Base-by-base conservation (phyloP, 1,140 invertebrate species). In the Zaprionus taronus region DNA sequence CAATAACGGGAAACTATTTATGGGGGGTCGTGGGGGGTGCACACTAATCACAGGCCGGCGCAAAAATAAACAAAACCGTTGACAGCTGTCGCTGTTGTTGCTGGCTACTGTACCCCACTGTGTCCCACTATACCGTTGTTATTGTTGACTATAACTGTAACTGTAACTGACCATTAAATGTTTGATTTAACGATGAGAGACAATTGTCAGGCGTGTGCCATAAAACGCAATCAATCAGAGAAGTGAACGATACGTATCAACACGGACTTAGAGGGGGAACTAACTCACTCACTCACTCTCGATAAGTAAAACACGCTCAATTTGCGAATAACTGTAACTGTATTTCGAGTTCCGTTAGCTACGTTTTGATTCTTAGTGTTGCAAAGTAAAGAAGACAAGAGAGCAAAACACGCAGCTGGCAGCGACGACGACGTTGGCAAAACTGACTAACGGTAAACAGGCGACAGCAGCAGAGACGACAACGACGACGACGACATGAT, bases 181-280 rank as follows among this genome's bases (percentile, higher is more conserved):
- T 79, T 83, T 72, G 72, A 87, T 86, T 82, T 85, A 69, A 74
- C 47, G 82, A 79, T 71, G 67, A 66, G 53, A 75, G 69, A 73
- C 74, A 80, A 77, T 72, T 80, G 69, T 64, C 66, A 60, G 47
- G 61, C 70, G 70, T 81, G 67, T 81, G 67, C 78, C 81, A 80
- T 76, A 79, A 47, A 80, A 81, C 67, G 66, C 72, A 81, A 89
- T 89, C 84, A 87, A 89, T 87, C 84, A 87, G 65, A 57, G 47
- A 22, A 17, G 24, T 9, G 17, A 79, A 67, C 26, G 24, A 44
- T n/a, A 41, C 38, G 57, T 44, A 65, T 53, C 74, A 28, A 53
- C 67, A 62, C 53, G 41, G 57, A 72, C 24, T 24, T 57, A 47
- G 14, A 0, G 14, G 36, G 38, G 5, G 7, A n/a, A 5, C 5